These are phyloP conservation scores for Nothura maculosa DNA, from an alignment of 2,797 vertebrate species.

Conservation along the genomic window DNA sequence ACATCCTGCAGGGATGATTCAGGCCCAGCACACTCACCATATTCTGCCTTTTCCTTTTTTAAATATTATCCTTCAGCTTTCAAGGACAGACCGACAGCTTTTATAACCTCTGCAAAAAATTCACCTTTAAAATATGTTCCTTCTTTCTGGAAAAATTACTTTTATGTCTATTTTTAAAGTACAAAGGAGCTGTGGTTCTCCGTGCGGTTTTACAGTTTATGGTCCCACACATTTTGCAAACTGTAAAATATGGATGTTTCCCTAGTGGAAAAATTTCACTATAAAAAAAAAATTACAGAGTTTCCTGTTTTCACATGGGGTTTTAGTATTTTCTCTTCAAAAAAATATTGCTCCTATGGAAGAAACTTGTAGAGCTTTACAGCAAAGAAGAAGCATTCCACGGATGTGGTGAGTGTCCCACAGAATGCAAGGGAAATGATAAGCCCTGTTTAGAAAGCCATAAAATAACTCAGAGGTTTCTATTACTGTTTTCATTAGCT, in stretches of 20 bases:
- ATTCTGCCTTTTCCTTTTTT: slow-evolving; percentile 48
- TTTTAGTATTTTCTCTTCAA: slow-evolving; percentile 46
- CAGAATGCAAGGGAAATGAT: slow-evolving; percentile 15
- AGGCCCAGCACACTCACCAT: not conserved
- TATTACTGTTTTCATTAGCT: not conserved
- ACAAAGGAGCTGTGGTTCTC: slow-evolving; percentile 67
- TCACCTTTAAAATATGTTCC: slow-evolving; percentile 49
- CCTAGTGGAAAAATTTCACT: slow-evolving; percentile 64
- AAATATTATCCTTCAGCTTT: slow-evolving; percentile 11
- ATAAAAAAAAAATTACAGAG: slow-evolving; percentile 65
- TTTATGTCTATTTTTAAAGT: slow-evolving; percentile 69
- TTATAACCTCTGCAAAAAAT: slow-evolving; percentile 45
- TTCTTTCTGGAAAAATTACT: slow-evolving; percentile 64
- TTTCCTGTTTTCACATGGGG: slow-evolving; percentile 65
- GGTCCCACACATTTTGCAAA: slow-evolving; percentile 66
- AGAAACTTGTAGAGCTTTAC: slow-evolving; percentile 25
- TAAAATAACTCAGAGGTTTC: not conserved
- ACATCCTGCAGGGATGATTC: slow-evolving; percentile 36
- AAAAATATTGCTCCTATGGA: slow-evolving; percentile 30
- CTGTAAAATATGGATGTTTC: slow-evolving; percentile 65
- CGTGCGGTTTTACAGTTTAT: slow-evolving; percentile 51
- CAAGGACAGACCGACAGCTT: slow-evolving; percentile 37
- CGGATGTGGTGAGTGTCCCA: not conserved
- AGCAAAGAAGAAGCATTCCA: slow-evolving; percentile 3
- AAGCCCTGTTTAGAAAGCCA: slow-evolving; percentile 13